phyloP scores from a whole-genome alignment of 2,888 invertebrate genomes.

The Hypsopygia costalis region DNA sequence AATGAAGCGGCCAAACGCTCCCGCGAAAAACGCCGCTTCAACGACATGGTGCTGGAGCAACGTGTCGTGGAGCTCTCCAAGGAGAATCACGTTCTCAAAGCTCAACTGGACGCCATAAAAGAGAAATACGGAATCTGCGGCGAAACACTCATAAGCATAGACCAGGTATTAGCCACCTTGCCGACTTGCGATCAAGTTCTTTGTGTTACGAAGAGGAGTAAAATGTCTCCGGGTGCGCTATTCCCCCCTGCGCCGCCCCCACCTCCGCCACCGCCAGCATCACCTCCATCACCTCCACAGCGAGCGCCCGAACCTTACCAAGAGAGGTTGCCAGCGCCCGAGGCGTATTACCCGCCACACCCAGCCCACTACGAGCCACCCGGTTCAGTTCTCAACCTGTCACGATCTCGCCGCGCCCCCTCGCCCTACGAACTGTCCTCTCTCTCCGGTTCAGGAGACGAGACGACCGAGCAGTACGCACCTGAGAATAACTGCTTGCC shows the following conservation, averaged over 20 bases:
- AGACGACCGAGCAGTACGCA: constrained; percentile 75
- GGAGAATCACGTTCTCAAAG: constrained; percentile 96
- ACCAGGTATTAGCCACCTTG: constrained; percentile 92
- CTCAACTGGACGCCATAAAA: constrained; percentile 94
- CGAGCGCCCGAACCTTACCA: constrained; percentile 76
- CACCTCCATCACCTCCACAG: constrained; percentile 77
- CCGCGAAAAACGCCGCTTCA: constrained; percentile 96
- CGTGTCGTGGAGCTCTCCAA: constrained; percentile 96
- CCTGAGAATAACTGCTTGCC: constrained; percentile 90
- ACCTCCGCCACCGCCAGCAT: constrained; percentile 73
- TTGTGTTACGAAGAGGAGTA: constrained; percentile 88
- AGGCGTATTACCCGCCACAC: constrained; percentile 71
- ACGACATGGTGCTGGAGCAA: constrained; percentile 97
- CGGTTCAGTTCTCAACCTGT: constrained; percentile 87
- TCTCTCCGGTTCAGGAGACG: constrained; percentile 82
- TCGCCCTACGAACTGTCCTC: constrained; percentile 92
- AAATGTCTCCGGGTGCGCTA: constrained; percentile 65
- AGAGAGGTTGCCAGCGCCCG: constrained; percentile 67
- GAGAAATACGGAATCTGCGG: constrained; percentile 96
- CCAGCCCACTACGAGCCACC: constrained; percentile 81
- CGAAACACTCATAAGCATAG: constrained; percentile 91
- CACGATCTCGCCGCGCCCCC: constrained; percentile 82
- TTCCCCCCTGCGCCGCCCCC: constrained; percentile 80
- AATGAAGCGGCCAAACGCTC: constrained; percentile 98
- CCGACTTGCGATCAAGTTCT: constrained; percentile 92